These are phyloP conservation scores for Coptodon bakossiorum DNA, from an alignment of 2,113 vertebrate genomes.

Conservation along the genomic window DNA sequence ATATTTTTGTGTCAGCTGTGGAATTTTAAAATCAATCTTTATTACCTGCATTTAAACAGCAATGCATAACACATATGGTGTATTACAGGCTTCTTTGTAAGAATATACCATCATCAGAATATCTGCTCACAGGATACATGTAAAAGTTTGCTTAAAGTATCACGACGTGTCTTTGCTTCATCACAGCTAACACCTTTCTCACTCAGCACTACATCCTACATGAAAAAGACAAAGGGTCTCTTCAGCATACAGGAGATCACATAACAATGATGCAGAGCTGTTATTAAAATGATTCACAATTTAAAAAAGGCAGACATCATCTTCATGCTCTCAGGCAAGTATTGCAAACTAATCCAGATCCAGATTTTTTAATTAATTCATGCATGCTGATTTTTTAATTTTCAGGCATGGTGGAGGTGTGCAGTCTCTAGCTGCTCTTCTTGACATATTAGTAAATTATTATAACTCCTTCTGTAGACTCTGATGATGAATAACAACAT, in stretches of 20 bases:
- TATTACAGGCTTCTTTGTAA: background rate
- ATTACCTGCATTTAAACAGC: background rate
- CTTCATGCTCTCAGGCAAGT: fast-evolving
- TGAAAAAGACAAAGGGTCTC: background rate
- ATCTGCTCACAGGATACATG: background rate
- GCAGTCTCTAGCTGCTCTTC: background rate
- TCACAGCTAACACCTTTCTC: background rate
- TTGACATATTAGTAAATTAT: background rate
- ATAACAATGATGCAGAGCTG: background rate
- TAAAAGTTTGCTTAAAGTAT: background rate
- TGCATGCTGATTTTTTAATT: background rate
- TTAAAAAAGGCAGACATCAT: fast-evolving
- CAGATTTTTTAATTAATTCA: background rate
- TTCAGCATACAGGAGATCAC: background rate
- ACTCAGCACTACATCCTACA: background rate
- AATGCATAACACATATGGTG: background rate
- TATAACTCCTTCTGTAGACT: background rate
- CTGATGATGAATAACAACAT: background rate
- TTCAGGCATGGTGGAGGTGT: background rate
- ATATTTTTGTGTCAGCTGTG: background rate
- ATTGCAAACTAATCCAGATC: background rate
- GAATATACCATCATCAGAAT: background rate
- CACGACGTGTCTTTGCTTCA: fast-evolving
- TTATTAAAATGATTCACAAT: background rate
- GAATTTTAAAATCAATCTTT: background rate